Evolutionary conservation across 1,140 invertebrate genomes (phyloP).

Genomic region (Nephila pilipes): DNA sequence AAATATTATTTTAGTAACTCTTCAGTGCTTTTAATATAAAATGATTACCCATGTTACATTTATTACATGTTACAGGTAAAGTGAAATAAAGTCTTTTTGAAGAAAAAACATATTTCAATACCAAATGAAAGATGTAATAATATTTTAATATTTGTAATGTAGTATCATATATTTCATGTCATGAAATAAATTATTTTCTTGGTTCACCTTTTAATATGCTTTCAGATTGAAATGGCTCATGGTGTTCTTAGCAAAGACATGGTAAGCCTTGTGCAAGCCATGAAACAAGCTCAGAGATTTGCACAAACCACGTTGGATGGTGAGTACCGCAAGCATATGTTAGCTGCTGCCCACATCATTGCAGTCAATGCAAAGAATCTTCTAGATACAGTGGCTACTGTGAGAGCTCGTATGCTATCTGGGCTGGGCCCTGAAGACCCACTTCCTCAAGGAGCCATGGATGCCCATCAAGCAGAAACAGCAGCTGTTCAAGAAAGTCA

Average conservation of each 20-base stretch:
- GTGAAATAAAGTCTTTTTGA: too few species aligned
- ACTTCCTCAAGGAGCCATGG: not conserved
- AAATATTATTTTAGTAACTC: too few species aligned
- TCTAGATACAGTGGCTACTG: conserved; percentile 95
- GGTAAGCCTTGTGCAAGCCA: conserved; percentile 94
- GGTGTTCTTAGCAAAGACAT: conserved; percentile 98
- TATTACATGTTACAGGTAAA: too few species aligned
- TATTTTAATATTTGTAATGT: too few species aligned
- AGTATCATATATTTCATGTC: too few species aligned
- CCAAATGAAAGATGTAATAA: too few species aligned
- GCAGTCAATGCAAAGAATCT: conserved; percentile 99
- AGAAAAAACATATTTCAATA: too few species aligned
- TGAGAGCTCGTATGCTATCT: conserved; percentile 85
- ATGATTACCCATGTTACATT: too few species aligned
- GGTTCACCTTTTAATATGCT: not conserved
- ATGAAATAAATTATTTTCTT: not conserved
- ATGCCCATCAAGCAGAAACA: not conserved
- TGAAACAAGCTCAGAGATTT: conserved; percentile 96
- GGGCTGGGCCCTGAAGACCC: conserved; percentile 61
- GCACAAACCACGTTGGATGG: conserved; percentile 93
- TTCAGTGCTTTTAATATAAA: too few species aligned
- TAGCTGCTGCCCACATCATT: conserved; percentile 94
- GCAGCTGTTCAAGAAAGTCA: not conserved
- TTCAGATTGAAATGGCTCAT: conserved; percentile 97
- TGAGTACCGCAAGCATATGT: conserved; percentile 97